Base-by-base conservation (phyloP, 37 sponge, comb jelly and placozoan genomes). In the Amphimedon queenslandica region DNA sequence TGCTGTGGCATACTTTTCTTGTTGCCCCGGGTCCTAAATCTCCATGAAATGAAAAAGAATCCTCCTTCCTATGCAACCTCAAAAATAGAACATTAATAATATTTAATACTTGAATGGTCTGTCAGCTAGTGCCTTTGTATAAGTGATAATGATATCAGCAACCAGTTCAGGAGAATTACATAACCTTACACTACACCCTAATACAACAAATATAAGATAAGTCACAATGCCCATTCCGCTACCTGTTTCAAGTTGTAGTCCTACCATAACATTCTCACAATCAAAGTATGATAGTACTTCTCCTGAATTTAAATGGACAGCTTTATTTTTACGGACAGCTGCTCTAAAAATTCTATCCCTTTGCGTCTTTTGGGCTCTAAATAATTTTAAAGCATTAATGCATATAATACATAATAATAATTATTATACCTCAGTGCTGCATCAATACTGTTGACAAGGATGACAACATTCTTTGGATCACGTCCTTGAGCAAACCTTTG, bases 101-200 rank as follows among this genome's bases (percentile, higher is more conserved):
- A n/a, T n/a, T n/a, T n/a, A n/a, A n/a, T n/a, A n/a, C 82, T 69
- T 77, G 75, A 51, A 90, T 0, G 85, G 87, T 21, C 56, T 41
- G 21, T 81, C 87, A 42, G 79, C 71, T 8, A 90, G 57, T 8
- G 91, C 77, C 43, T 81, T 81, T 24, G 91, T 90, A 51, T 76
- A 57, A 39, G 55, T 55, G 32, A 90, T 37, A 16, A 90, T 57
- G 2, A 85, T 56, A 21, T 85, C 77, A 32, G 82, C 82, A 37
- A 90, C 42, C 27, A 78, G 37, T 10, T 10, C 65, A 18, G n/a
- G 51, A 35, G 73, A 63, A 38, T 60, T 58, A 77, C 82, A 79
- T 64, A 82, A 27, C 55, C 91, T 71, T 28, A 79, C 71, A 66
- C 68, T 58, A 73, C 79, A 82, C 38, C 42, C 69, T 13, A 47